Percentiles rank a stretch among this genome's conserved stretches.
Evolutionary conservation across 2,888 invertebrate species (phyloP).

Genomic region (Campoplex nolae): DNA sequence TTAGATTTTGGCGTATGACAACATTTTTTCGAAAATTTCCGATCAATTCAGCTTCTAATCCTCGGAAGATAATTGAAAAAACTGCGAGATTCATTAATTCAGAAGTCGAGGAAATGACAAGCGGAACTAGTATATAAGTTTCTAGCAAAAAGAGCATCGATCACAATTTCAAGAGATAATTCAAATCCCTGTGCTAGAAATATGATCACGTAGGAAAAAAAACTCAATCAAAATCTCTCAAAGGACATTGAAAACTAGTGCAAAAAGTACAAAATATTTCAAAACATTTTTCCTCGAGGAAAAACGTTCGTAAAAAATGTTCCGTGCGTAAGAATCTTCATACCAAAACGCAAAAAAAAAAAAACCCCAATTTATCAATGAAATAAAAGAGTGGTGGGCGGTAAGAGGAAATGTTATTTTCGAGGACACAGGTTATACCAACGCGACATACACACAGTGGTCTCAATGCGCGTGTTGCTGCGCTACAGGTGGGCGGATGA

Average conservation of each 20-base stretch:
- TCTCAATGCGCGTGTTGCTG: slow-evolving; percentile 71
- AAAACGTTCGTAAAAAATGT: not conserved
- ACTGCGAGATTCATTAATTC: not conserved
- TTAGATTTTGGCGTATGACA: not conserved
- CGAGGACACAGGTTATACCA: slow-evolving; percentile 70
- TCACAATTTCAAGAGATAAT: not conserved
- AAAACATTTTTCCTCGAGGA: not conserved
- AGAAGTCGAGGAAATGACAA: not conserved
- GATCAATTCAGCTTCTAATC: not conserved
- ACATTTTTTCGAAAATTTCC: not conserved
- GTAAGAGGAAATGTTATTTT: slow-evolving; percentile 38
- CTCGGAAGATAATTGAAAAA: not conserved
- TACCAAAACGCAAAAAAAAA: not conserved
- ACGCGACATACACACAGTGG: slow-evolving; percentile 36
- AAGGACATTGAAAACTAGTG: not conserved
- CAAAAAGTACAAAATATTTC: not conserved
- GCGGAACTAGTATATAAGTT: not conserved
- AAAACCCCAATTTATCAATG: not conserved
- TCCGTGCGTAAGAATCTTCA: no score
- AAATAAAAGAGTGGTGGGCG: slow-evolving; percentile 24
- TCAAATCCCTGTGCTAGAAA: not conserved
- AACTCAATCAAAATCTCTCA: not conserved
- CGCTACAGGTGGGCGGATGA: slow-evolving; percentile 83
- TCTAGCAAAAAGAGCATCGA: not conserved
- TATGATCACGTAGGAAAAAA: not conserved